Conservation (phyloP, 2,797 vertebrate genomes). For the Epinephelus awoara region DNA sequence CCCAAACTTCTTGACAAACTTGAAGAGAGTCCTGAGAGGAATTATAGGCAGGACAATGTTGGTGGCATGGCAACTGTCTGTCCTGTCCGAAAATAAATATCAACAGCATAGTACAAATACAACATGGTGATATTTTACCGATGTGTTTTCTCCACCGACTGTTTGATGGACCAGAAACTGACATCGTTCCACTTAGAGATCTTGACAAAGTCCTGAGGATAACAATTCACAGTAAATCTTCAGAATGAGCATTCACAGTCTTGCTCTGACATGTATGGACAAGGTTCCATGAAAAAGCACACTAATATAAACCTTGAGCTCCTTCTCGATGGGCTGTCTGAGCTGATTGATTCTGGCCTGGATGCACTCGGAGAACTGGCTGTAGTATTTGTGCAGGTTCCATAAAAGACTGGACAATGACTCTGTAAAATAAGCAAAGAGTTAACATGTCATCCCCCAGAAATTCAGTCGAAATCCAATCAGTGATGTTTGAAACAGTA, state of each 20-base stretch:
- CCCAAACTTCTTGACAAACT: constrained; percentile 96
- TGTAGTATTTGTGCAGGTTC: constrained; percentile 96
- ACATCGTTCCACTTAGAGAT: constrained; percentile 99
- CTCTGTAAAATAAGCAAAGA: constrained; percentile 77
- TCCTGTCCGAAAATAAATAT: background rate
- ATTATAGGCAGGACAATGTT: background rate
- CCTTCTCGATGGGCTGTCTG: constrained; percentile 95
- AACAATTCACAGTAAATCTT: background rate
- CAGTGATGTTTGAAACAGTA: background rate
- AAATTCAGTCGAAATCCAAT: constrained; percentile 1
- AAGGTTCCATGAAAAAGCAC: background rate
- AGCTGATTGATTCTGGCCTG: constrained; percentile 89
- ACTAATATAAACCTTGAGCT: constrained; percentile 89
- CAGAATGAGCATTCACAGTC: background rate
- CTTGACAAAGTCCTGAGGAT: constrained; percentile 94
- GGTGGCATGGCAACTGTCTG: background rate
- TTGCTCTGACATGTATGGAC: background rate
- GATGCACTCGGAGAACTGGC: constrained; percentile 91
- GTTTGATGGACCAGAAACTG: constrained; percentile 98
- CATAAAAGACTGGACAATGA: constrained; percentile 92
- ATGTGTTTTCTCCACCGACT: constrained; percentile 97
- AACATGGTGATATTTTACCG: constrained; percentile 82
- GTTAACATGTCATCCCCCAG: background rate
- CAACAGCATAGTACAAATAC: no score
- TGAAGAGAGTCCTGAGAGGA: constrained; percentile 92